phyloP scores from a whole-genome alignment of 1,140 invertebrate species.

The Nephila pilipes region DNA sequence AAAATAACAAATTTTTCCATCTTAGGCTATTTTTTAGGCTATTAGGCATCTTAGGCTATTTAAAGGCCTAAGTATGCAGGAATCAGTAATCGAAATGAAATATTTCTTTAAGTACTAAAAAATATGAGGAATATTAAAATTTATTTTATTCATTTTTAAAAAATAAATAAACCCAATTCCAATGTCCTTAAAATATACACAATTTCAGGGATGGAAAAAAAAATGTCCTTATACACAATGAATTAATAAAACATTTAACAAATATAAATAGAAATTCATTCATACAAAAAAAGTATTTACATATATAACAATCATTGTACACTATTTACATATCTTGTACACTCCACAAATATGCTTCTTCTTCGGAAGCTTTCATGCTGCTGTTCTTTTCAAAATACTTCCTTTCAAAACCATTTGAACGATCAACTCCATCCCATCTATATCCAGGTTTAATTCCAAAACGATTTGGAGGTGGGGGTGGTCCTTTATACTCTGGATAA shows the following conservation, averaged over 20 bases:
- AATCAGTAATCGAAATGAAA: too few species aligned
- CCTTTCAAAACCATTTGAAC: conserved; percentile 98
- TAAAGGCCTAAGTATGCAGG: too few species aligned
- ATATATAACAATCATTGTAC: too few species aligned
- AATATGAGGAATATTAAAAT: too few species aligned
- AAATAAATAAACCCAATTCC: too few species aligned
- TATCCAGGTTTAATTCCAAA: conserved; percentile 95
- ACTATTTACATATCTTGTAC: conserved; percentile 93
- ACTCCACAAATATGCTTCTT: conserved; percentile 97
- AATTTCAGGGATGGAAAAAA: too few species aligned
- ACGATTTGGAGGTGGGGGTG: conserved; percentile 91
- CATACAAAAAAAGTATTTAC: background rate
- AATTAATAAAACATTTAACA: background rate
- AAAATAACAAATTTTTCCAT: too few species aligned
- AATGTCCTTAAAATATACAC: too few species aligned
- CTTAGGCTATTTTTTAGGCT: too few species aligned
- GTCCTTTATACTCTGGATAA: conserved; percentile 88
- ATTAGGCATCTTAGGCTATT: too few species aligned
- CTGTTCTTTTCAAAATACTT: conserved; percentile 91
- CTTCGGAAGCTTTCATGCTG: conserved; percentile 88
- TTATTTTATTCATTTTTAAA: too few species aligned
- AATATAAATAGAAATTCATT: background rate
- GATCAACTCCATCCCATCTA: conserved; percentile 98
- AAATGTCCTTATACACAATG: background rate
- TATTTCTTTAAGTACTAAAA: too few species aligned